These are phyloP conservation scores for Orussus abietinus DNA, from an alignment of 1,140 invertebrate species.

Conservation along the genomic window DNA sequence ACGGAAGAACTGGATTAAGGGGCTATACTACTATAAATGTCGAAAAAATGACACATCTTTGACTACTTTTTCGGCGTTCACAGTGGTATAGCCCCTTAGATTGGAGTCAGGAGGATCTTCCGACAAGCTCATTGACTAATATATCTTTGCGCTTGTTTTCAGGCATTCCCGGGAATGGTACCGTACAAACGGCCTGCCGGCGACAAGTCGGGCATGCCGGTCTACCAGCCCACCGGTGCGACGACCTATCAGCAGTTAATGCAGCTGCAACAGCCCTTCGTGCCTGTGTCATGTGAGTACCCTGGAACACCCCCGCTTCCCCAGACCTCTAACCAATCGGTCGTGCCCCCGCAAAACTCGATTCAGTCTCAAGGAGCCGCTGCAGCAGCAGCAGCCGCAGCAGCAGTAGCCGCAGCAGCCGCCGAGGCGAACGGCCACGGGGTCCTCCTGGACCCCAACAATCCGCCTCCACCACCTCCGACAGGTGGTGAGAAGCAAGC, in stretches of 20 bases:
- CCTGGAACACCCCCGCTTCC: constrained; percentile 65
- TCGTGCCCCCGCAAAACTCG: constrained; percentile 47
- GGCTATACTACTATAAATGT: no score
- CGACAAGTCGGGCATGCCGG: constrained; percentile 91
- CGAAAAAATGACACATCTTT: no score
- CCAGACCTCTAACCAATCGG: constrained; percentile 52
- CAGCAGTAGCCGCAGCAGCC: constrained; percentile 22
- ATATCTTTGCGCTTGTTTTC: constrained; percentile 46
- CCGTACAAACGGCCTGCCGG: constrained; percentile 91
- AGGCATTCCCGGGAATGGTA: constrained; percentile 91
- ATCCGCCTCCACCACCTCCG: constrained; percentile 50
- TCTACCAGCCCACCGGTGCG: constrained; percentile 83
- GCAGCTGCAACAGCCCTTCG: constrained; percentile 90
- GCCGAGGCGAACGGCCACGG: constrained; percentile 48
- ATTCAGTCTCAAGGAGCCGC: constrained; percentile 37
- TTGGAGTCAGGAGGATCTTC: no score
- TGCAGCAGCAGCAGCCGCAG: no score
- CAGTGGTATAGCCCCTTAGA: no score
- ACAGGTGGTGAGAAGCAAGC: constrained; percentile 30
- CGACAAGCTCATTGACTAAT: no score
- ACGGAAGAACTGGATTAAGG: no score
- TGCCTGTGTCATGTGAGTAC: constrained; percentile 91
- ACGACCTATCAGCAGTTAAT: constrained; percentile 93
- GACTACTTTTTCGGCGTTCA: no score
- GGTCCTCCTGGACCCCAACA: constrained; percentile 57